These are phyloP conservation scores for Littorina saxatilis DNA, from an alignment of 1,140 invertebrate genomes.

Conservation along the genomic window DNA sequence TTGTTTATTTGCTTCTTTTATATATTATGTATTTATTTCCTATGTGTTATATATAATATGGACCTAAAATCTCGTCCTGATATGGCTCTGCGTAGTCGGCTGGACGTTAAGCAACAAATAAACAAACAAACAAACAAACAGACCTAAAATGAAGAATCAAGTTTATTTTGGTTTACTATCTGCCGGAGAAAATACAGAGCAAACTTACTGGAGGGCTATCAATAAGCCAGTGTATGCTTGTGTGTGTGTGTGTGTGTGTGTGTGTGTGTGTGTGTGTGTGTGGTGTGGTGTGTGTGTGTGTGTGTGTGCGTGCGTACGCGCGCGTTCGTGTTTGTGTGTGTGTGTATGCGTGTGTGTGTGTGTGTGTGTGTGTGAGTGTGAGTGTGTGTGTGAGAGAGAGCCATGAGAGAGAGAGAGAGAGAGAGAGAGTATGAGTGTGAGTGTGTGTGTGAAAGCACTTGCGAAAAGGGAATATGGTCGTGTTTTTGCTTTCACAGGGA, in stretches of 20 bases:
- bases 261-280: neutral
- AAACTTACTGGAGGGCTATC: neutral
- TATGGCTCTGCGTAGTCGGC: no score
- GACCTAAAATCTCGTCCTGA: no score
- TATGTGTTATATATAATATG: no score
- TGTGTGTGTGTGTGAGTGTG: neutral
- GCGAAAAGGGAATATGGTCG: no score
- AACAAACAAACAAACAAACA: no score
- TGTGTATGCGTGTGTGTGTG: neutral
- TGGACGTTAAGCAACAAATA: no score
- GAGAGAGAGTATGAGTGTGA: neutral
- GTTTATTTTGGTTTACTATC: neutral
- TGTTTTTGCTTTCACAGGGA: no score
- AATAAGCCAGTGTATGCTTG: neutral
- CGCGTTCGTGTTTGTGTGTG: neutral
- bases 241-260: conserved; percentile 7
- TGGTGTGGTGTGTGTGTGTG: conserved; percentile 15
- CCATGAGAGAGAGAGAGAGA: neutral
- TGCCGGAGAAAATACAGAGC: neutral
- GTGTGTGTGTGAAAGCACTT: neutral
- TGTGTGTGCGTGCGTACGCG: neutral
- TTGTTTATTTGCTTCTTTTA: no score
- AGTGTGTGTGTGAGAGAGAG: neutral
- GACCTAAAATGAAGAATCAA: no score
- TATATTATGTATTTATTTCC: no score